Percentiles rank a stretch among this genome's conserved stretches.
Conservation (phyloP, 1,140 invertebrate genomes). For the Anoplolepis gracilipes region DNA sequence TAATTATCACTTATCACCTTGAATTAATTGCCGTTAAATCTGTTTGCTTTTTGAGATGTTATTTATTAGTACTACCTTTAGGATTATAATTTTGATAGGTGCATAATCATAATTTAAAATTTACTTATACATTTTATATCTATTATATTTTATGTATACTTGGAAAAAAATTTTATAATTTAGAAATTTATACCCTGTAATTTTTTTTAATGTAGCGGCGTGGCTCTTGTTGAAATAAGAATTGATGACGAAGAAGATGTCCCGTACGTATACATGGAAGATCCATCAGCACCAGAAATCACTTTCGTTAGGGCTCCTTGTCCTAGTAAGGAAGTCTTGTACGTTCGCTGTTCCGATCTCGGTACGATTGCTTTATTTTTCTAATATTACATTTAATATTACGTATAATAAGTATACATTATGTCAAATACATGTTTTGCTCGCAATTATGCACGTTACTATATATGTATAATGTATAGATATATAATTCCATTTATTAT, state of each 20-base stretch:
- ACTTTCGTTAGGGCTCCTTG: constrained; percentile 92
- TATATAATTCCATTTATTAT: not conserved
- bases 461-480: too few species aligned
- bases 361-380: constrained; percentile 85
- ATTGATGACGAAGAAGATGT: constrained; percentile 85
- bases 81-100: too few species aligned
- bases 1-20: too few species aligned
- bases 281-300: constrained; percentile 92
- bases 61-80: too few species aligned
- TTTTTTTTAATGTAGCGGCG: constrained; percentile 81
- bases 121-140: not conserved
- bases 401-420: not conserved
- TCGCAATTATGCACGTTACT: not conserved
- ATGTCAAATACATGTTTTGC: not conserved
- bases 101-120: not conserved
- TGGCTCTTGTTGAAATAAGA: constrained; percentile 86
- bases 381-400: constrained; percentile 56
- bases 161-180: not conserved
- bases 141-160: not conserved
- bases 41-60: too few species aligned
- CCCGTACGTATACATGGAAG: constrained; percentile 92
- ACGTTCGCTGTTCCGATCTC: constrained; percentile 91
- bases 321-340: constrained; percentile 91
- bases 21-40: too few species aligned
- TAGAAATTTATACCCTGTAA: not conserved